A percentile compares a stretch with the other conserved stretches of the same genome.
These are phyloP conservation scores for Esox niger DNA, from an alignment of 2,113 vertebrate species.

Conservation along the genomic window DNA sequence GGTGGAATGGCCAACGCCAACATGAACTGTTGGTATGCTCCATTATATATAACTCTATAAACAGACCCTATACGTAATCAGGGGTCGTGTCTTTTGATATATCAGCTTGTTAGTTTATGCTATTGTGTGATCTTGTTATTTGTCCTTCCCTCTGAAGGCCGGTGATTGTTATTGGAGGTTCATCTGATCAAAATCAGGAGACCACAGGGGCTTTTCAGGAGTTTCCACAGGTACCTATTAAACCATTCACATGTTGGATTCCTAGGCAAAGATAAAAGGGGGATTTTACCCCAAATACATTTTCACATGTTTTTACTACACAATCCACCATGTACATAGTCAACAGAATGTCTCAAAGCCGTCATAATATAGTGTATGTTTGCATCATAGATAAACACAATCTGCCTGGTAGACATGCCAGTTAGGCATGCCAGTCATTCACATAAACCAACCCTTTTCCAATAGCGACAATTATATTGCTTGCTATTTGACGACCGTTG, in stretches of 20 bases:
- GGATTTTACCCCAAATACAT: too few relatives aligned
- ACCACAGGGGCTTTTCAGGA: constrained; percentile 96
- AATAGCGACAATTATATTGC: too few relatives aligned
- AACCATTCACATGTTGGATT: background rate
- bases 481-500: too few relatives aligned
- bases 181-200: constrained; percentile 89
- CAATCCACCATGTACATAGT: too few relatives aligned
- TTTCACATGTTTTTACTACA: too few relatives aligned
- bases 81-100: background rate
- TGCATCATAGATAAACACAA: too few relatives aligned
- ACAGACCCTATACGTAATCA: background rate
- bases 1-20: constrained; percentile 96
- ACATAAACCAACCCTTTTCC: too few relatives aligned
- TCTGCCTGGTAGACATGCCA: too few relatives aligned
- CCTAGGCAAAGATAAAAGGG: too few relatives aligned
- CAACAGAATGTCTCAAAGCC: too few relatives aligned
- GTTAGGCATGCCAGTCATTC: too few relatives aligned
- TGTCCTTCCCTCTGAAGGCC: constrained; percentile 76
- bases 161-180: constrained; percentile 90
- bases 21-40: constrained; percentile 91
- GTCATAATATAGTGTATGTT: too few relatives aligned
- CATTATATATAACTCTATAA: background rate
- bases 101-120: background rate
- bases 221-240: constrained; percentile 86
- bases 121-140: background rate